Percentiles rank a stretch among this genome's conserved stretches.
Conservation (phyloP, 2,797 vertebrate species). For the Brotula barbata region DNA sequence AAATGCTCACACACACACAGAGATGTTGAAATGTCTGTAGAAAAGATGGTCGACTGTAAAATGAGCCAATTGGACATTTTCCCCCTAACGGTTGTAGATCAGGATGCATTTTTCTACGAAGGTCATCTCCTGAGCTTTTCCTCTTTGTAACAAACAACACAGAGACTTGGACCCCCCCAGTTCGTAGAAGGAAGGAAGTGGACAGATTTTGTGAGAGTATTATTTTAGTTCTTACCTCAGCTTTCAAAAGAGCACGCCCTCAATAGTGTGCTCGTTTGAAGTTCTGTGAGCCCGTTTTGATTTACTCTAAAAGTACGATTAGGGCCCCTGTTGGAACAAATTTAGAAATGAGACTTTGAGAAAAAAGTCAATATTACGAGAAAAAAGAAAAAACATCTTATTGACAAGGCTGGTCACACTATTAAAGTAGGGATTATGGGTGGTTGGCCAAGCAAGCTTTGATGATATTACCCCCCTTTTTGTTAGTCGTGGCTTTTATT, state of each 20-base stretch:
- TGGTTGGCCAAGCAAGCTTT: no score
- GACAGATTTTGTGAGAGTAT: slow-evolving; percentile 33
- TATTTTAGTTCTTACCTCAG: slow-evolving; percentile 21
- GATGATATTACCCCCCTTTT: no score
- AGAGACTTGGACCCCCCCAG: slow-evolving; percentile 23
- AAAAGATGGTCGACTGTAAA: background rate
- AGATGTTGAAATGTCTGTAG: no score
- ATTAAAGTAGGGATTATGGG: no score
- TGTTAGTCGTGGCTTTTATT: no score
- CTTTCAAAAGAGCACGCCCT: slow-evolving; percentile 25
- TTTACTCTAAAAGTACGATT: no score
- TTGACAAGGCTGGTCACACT: no score
- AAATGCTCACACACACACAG: background rate
- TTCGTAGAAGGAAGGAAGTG: slow-evolving; percentile 23
- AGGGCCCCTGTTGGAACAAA: no score
- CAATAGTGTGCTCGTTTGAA: slow-evolving; percentile 7
- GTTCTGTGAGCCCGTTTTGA: slow-evolving; percentile 1
- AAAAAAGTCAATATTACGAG: no score
- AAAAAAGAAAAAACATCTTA: no score
- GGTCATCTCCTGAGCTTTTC: slow-evolving; percentile 12
- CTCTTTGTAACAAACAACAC: slow-evolving; percentile 3
- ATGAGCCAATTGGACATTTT: background rate
- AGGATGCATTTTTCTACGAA: slow-evolving; percentile 10
- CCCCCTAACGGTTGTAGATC: slow-evolving; percentile 4
- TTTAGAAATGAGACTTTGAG: no score